Conservation (phyloP, 2,797 vertebrate species). For the Silurus lanzhouensis region DNA sequence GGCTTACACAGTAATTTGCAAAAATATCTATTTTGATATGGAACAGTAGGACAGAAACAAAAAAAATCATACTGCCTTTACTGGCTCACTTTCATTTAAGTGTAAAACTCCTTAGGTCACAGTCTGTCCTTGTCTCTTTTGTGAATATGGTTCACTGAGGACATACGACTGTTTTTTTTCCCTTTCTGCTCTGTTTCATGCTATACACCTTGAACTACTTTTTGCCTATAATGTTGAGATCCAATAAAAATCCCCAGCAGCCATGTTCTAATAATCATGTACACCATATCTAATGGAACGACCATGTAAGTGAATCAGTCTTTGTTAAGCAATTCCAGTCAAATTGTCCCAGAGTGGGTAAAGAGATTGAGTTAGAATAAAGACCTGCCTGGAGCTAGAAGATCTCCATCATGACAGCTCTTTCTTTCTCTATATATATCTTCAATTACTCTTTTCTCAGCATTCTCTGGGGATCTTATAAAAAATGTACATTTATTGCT, state of each 20-base stretch:
- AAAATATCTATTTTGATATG: background rate
- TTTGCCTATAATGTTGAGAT: background rate
- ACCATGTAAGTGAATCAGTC: conserved; percentile 22
- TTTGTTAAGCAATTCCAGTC: conserved; percentile 31
- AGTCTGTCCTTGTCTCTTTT: background rate
- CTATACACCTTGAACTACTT: background rate
- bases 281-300: conserved; percentile 31
- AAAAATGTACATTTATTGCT: background rate
- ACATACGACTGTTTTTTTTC: background rate
- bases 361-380: conserved; percentile 24
- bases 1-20: background rate
- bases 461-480: background rate
- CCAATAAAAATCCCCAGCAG: conserved; percentile 2
- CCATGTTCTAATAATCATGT: conserved; percentile 26
- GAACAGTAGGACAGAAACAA: background rate
- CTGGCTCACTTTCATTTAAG: background rate
- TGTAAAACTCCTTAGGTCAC: background rate
- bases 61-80: background rate
- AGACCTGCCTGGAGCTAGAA: conserved; percentile 26
- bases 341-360: conserved; percentile 29
- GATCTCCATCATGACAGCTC: conserved; percentile 3
- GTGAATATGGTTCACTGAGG: background rate
- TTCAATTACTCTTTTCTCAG: background rate
- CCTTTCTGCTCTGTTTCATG: background rate
- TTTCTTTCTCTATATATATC: background rate